Evolutionary conservation across 2,113 vertebrate genomes (phyloP), one percentile per base, ranked within the genome.

Genomic region (Mellivora capensis): DNA sequence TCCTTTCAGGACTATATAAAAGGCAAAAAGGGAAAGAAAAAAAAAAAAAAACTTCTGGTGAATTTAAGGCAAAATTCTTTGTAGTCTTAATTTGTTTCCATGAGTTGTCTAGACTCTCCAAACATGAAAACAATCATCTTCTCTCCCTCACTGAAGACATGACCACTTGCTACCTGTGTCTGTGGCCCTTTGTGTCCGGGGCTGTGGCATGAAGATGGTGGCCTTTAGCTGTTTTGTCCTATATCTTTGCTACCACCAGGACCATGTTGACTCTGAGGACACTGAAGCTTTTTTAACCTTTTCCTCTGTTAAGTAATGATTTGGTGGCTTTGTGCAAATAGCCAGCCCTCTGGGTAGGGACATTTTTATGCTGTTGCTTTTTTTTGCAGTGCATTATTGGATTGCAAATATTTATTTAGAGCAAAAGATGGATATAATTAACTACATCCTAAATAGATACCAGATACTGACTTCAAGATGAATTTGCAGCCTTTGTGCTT

Each of bases 361-460:
- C 18, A 23, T 81, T 95, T 96, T 86, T 84, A 94, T 96, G 85
- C 52, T 42, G 3, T 93, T 94, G 37, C 21, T 52, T 84, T 81
- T 91, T 91, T 25, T 69, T 25, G 34, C 37, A 77, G 37, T 71
- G 72, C 39, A 18, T 97, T 96, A 93, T 57, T 96, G 37, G 71
- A 87, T 96, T 87, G 37, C 49, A 95, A 64, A 87, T 96, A 67
- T 81, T 96, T 96, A 67, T 83, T 82, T 95, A 90, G 62, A 74
- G 67, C 74, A 81, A 96, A 96, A 96, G 96, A 88, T 76, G 59
- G 84, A 85, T 93, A 61, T 90, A 95, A 90, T 80, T 94, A 94
- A 93, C 29, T 71, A 42, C 42, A 4, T 82, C 49, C 62, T 87
- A 94, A 90, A 62, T 52, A 88, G 64, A 64, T n/a, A 90, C 76